Evolutionary conservation across 2,113 vertebrate species (phyloP).

Genomic region (Notarius quadriscutis): DNA sequence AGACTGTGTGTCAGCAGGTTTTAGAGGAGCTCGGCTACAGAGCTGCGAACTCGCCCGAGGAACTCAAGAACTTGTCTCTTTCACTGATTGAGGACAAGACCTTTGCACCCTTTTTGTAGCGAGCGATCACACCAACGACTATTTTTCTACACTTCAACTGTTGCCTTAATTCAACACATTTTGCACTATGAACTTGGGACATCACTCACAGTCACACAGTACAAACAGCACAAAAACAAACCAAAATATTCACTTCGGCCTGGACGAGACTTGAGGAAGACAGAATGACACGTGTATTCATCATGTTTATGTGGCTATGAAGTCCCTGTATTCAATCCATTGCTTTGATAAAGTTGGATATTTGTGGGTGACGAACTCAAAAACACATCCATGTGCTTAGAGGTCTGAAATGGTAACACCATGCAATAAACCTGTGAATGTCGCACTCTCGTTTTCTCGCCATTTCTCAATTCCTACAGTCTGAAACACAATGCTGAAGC

Average conservation of each 20-base stretch:
- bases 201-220: slow-evolving; percentile 6
- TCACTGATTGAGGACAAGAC: slow-evolving; percentile 88
- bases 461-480: background rate
- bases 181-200: slow-evolving; percentile 76
- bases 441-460: slow-evolving; percentile 46
- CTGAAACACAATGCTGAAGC: background rate
- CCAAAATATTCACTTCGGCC: slow-evolving; percentile 34
- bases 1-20: slow-evolving; percentile 86
- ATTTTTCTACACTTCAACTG: slow-evolving; percentile 59
- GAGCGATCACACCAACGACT: slow-evolving; percentile 46
- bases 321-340: slow-evolving; percentile 50
- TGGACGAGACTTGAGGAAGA: slow-evolving; percentile 12
- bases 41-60: slow-evolving; percentile 78
- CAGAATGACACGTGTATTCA: background rate
- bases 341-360: slow-evolving; percentile 59
- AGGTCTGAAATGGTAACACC: slow-evolving; percentile 52
- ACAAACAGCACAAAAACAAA: slow-evolving; percentile 51
- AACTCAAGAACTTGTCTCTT: slow-evolving; percentile 86
- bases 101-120: slow-evolving; percentile 86
- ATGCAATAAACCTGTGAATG: slow-evolving; percentile 66
- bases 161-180: slow-evolving; percentile 61
- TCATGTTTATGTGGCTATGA: slow-evolving; percentile 43
- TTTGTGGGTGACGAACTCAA: slow-evolving; percentile 48
- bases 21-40: slow-evolving; percentile 87
- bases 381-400: slow-evolving; percentile 34